Percentiles rank a stretch among this genome's conserved stretches.
phyloP scores from a whole-genome alignment of 2,797 vertebrate genomes.

The Ambastaia sidthimunki region DNA sequence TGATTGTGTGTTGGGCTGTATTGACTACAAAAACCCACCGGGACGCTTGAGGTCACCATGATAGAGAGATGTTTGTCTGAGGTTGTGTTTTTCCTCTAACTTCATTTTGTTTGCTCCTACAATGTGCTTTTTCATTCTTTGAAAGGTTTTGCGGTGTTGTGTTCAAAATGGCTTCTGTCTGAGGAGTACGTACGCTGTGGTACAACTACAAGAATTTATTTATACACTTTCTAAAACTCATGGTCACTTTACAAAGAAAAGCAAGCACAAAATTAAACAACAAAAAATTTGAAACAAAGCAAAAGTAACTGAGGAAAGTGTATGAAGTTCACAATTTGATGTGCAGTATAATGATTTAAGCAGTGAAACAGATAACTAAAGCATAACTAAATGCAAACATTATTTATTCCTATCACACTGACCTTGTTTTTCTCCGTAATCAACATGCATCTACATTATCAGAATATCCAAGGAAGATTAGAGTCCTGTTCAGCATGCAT shows the following conservation, averaged over 20 bases:
- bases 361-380: too few relatives aligned
- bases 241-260: not conserved
- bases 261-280: not conserved
- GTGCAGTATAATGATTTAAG: not conserved
- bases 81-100: not conserved
- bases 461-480: not conserved
- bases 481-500: not conserved
- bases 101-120: not conserved
- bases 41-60: conserved; percentile 54
- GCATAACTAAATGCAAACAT: too few relatives aligned
- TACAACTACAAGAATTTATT: not conserved
- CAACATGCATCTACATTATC: not conserved
- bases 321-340: not conserved
- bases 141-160: not conserved
- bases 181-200: not conserved
- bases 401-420: too few relatives aligned
- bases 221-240: not conserved
- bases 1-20: conserved; percentile 20
- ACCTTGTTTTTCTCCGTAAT: not conserved
- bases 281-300: not conserved
- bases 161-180: conserved; percentile 27
- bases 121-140: conserved; percentile 11
- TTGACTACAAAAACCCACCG: conserved; percentile 35
- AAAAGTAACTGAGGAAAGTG: not conserved
- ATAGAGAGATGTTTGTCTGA: conserved; percentile 36